Evolutionary conservation across 2,113 vertebrate species (phyloP).

Genomic region (Mormoops blainvillei): DNA sequence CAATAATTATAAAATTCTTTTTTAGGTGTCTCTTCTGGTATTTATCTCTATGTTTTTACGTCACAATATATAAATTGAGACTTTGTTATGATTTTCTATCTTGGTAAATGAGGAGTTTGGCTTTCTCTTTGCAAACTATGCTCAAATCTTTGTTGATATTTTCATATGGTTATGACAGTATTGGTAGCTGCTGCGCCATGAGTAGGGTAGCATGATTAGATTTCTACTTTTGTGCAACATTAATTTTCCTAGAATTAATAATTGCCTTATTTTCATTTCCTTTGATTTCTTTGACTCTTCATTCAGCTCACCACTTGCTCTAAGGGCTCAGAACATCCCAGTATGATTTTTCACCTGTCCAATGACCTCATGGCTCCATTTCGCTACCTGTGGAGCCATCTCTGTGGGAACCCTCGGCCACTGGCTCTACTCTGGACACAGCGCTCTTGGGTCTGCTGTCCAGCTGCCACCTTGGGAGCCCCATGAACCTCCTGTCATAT

Average conservation of each 20-base stretch:
- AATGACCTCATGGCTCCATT: neutral
- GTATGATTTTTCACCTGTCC: neutral
- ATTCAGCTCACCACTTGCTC: neutral
- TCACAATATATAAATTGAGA: neutral
- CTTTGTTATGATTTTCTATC: neutral
- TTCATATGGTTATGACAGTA: neutral
- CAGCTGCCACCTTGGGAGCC: neutral
- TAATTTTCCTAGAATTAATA: neutral
- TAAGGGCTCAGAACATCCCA: neutral
- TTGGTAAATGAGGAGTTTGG: neutral
- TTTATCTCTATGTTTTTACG: neutral
- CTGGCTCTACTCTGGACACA: neutral
- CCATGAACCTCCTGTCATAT: neutral
- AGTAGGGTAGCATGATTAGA: neutral
- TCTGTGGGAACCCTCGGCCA: fast-evolving
- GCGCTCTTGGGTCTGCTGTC: neutral
- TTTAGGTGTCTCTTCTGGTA: neutral
- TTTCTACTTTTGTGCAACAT: neutral
- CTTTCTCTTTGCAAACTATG: neutral
- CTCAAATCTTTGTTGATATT: neutral
- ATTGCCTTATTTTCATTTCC: neutral
- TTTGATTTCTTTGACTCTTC: neutral
- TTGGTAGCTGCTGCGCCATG: neutral
- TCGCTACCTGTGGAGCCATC: neutral
- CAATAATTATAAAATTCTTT: neutral